These are phyloP conservation scores for Sternotherus odoratus DNA, from an alignment of 2,797 vertebrate genomes.

Conservation along the genomic window DNA sequence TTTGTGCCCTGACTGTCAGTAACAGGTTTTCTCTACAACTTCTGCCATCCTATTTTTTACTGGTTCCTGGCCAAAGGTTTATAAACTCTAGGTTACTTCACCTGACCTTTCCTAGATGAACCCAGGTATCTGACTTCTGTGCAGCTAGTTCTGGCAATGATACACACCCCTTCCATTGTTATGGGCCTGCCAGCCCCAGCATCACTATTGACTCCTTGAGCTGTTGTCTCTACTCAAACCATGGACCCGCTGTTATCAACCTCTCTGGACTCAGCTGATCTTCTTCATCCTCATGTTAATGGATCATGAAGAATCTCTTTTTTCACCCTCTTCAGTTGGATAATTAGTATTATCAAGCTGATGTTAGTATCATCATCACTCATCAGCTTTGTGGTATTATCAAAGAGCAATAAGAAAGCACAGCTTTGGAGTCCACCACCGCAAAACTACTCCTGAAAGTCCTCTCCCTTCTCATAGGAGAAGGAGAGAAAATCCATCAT, in stretches of 20 bases:
- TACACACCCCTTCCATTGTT: neutral
- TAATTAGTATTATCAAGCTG: neutral
- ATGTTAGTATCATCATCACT: neutral
- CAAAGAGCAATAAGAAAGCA: neutral
- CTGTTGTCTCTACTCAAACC: neutral
- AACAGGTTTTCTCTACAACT: neutral
- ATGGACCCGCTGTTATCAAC: neutral
- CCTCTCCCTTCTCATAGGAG: neutral
- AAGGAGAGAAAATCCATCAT: neutral
- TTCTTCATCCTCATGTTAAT: neutral
- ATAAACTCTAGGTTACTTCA: neutral
- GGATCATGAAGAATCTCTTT: neutral
- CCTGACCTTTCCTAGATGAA: neutral
- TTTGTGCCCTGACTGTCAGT: neutral
- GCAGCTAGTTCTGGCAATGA: neutral
- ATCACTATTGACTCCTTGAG: neutral
- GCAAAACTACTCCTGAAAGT: neutral
- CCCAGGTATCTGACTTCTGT: neutral
- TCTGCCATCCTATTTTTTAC: neutral
- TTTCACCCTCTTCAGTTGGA: neutral
- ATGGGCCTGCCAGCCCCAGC: neutral
- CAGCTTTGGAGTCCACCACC: neutral
- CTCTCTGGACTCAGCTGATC: neutral
- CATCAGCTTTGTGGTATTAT: neutral
- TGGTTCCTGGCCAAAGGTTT: neutral